A percentile compares a stretch with the other conserved stretches of the same genome.
Evolutionary conservation across 2,888 invertebrate species (phyloP).

Genomic region (Quadroppia sp.): DNA sequence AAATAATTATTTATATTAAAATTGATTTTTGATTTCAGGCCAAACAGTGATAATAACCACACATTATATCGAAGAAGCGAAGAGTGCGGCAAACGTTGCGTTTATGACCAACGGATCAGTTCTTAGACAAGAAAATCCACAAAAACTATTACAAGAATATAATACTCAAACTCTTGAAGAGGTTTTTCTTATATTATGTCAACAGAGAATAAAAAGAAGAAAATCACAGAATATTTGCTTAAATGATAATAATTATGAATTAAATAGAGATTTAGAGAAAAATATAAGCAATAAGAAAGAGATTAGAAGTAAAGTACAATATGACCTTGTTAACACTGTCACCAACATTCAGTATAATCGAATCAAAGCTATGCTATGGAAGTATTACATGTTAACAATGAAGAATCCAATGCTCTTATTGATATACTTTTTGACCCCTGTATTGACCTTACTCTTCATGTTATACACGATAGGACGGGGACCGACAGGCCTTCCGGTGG

Average conservation of each 20-base stretch:
- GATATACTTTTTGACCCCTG: slow-evolving; percentile 25
- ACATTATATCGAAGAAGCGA: slow-evolving; percentile 40
- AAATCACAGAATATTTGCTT: background rate
- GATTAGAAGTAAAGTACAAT: too few species aligned
- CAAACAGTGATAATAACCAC: slow-evolving; percentile 40
- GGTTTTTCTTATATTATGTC: slow-evolving; percentile 39
- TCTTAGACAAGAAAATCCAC: slow-evolving; percentile 30
- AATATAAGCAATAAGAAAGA: background rate
- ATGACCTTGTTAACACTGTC: background rate
- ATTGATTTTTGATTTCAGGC: background rate
- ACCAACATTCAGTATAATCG: background rate
- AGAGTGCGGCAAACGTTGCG: slow-evolving; percentile 30
- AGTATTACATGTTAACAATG: slow-evolving; percentile 29
- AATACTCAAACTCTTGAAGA: slow-evolving; percentile 36
- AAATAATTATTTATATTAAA: too few species aligned
- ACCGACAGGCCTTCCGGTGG: slow-evolving; percentile 29
- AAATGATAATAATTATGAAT: background rate
- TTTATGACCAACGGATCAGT: slow-evolving; percentile 37
- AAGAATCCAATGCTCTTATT: slow-evolving; percentile 21
- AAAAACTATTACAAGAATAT: slow-evolving; percentile 16
- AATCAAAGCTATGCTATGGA: slow-evolving; percentile 39
- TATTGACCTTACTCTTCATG: background rate
- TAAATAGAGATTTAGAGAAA: too few species aligned
- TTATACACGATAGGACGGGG: slow-evolving; percentile 1
- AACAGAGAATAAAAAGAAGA: background rate